Conservation (phyloP, 1,140 invertebrate genomes). For the Calephelis nemesis region DNA sequence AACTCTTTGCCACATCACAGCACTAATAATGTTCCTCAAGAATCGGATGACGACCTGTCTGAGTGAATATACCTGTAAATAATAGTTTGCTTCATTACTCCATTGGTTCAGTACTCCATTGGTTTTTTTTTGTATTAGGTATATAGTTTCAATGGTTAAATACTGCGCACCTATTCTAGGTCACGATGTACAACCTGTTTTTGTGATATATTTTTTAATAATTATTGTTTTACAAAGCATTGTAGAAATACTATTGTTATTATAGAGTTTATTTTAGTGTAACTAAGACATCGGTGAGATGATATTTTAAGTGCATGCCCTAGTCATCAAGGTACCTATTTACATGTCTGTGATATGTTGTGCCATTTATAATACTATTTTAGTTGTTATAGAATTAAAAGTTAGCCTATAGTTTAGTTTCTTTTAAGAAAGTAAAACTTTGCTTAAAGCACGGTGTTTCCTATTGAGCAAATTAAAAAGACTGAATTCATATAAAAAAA, state of each 20-base stretch:
- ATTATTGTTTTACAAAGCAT: no score
- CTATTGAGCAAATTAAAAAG: no score
- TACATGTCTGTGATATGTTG: no score
- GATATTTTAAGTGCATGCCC: neutral
- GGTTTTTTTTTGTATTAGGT: neutral
- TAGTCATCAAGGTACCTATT: neutral
- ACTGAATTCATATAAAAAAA: no score
- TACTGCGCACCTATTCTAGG: neutral
- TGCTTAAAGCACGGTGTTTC: no score
- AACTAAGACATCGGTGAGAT: neutral
- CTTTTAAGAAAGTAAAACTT: no score
- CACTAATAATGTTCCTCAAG: constrained; percentile 25
- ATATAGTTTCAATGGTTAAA: neutral
- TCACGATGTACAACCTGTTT: constrained; percentile 17
- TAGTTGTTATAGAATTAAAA: no score
- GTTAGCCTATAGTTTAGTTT: no score
- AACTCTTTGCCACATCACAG: constrained; percentile 26
- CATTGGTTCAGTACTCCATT: constrained; percentile 11
- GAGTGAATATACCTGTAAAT: constrained; percentile 16
- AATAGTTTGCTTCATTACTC: neutral
- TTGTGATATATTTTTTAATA: no score
- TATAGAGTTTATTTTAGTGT: neutral
- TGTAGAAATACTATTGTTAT: no score
- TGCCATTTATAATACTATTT: no score
- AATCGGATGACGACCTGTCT: constrained; percentile 25